Conservation (phyloP, 2,888 invertebrate species). For the Meghimatium bilineatum region DNA sequence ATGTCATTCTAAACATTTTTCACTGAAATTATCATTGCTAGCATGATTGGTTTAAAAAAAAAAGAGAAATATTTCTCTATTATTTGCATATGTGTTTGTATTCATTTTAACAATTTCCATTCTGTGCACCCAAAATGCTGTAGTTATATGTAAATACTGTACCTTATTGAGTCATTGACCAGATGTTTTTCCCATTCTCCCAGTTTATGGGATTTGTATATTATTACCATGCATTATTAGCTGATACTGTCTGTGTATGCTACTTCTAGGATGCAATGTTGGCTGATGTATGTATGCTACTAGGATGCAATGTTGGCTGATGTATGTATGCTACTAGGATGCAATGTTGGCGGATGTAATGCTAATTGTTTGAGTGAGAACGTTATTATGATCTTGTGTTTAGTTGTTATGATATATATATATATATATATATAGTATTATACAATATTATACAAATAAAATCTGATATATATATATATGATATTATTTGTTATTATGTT, state of each 20-base stretch:
- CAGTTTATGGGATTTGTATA: neutral
- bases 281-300: no score
- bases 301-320: no score
- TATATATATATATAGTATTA: conserved; percentile 17
- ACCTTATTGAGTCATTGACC: neutral
- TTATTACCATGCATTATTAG: neutral
- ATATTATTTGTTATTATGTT: neutral
- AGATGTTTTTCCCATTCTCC: neutral
- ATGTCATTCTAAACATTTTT: no score
- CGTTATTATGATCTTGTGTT: neutral
- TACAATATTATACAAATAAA: neutral
- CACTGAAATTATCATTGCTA: no score
- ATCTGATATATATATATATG: neutral
- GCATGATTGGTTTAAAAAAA: no score
- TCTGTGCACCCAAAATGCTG: neutral
- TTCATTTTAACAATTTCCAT: neutral
- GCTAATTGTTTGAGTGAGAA: neutral
- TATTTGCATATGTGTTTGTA: neutral
- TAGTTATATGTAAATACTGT: neutral
- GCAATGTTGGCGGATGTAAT: neutral
- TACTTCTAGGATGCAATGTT: no score
- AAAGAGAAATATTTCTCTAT: no score
- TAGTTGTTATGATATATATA: conserved; percentile 7
- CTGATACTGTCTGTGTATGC: neutral
- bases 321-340: neutral